Base-by-base conservation (phyloP, 2,797 vertebrate genomes). In the Tangara arthus region DNA sequence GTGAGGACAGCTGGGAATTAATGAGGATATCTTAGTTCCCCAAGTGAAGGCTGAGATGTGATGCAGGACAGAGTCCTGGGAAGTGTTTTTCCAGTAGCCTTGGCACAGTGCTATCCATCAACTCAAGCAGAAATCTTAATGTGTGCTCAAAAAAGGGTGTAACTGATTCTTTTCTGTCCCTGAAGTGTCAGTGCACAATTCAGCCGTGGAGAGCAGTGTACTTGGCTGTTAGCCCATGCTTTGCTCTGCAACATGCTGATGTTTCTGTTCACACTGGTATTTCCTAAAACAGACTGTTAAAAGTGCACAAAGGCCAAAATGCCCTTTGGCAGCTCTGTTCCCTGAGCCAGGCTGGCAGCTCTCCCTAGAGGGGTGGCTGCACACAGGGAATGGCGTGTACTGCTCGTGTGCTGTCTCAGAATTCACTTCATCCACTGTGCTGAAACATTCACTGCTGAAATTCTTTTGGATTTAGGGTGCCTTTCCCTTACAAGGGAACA, bases 401-500 rank as follows among this genome's bases (percentile, higher is more conserved):
- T 46, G 42, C 30, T 44, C 0, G 1, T n/a, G 44, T 50, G 60
- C 4, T 24, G 69, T 3, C 68, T 71, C 90, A 60, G 32, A 28
- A 80, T 24, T 77, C 76, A 9, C 6, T 85, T 56, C n/a, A 71
- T 61, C 86, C 69, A 10, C 2, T 32, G 46, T 49, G 30, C 88
- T 81, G 52, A 49, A 30, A 56, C 26, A 23, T 8, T 72, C 60
- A n/a, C 52, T 50, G 72, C 72, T 49, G 35, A 89, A 76, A 84
- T 91, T 82, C 87, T 66, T 50, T 15, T 44, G 60, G 77, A 70
- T 93, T 69, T 82, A 76, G 87, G 75, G 75, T 66, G 69, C 56
- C 70, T 91, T 91, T 89, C 64, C 93, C 92, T 94, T 94, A 94
- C 79, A 95, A 90, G 90, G 75, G 82, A 93, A 85, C 60, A 66